Conservation (phyloP, 1,140 invertebrate species). For the Drosophila prosaltans region DNA sequence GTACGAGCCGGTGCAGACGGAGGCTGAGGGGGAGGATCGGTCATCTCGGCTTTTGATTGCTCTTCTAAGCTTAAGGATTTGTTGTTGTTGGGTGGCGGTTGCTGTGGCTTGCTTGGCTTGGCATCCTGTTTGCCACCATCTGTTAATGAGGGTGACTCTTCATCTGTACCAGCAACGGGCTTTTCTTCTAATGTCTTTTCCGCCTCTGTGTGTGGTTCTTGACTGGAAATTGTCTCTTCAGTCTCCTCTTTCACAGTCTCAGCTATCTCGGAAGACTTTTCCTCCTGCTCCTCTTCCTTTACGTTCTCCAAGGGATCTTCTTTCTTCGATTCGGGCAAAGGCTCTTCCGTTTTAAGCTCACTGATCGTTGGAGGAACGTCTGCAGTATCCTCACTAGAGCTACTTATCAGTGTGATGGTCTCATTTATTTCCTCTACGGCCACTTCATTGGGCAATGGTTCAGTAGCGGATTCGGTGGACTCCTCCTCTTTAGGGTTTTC, state of each 20-base stretch:
- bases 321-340: background rate
- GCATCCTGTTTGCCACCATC: constrained; percentile 59
- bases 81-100: background rate
- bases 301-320: background rate
- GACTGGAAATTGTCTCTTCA: background rate
- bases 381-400: constrained; percentile 61
- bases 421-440: constrained; percentile 52
- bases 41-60: constrained; percentile 45
- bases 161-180: constrained; percentile 81
- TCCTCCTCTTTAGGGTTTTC: constrained; percentile 14
- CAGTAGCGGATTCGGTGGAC: background rate
- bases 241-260: background rate
- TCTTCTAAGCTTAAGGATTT: constrained; percentile 19
- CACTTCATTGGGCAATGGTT: constrained; percentile 52
- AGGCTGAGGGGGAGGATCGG: constrained; percentile 33
- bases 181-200: constrained; percentile 39
- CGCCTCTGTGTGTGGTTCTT: background rate
- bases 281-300: constrained; percentile 26
- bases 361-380: constrained; percentile 15
- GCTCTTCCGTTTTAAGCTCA: background rate
- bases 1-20: constrained; percentile 47
- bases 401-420: constrained; percentile 63
- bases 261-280: constrained; percentile 3
- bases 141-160: constrained; percentile 84
- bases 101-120: constrained; percentile 25